Conservation (phyloP, 2,113 vertebrate species). For the Lampris megalopsis region DNA sequence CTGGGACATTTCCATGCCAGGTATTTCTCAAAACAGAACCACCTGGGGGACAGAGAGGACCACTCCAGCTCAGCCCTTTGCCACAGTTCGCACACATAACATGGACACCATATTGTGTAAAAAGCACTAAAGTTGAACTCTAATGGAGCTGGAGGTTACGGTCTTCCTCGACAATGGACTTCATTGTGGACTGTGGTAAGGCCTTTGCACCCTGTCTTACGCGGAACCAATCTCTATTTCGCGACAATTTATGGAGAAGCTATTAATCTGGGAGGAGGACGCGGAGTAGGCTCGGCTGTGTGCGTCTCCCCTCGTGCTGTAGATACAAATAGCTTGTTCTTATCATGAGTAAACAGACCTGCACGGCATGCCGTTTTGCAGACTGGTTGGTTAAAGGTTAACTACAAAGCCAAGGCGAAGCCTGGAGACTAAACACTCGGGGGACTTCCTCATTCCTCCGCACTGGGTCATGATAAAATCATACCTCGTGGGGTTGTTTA, state of each 20-base stretch:
- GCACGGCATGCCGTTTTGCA: constrained; percentile 51
- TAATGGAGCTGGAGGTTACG: background rate
- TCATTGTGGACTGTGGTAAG: constrained; percentile 33
- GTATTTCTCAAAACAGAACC: constrained; percentile 15
- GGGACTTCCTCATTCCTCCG: constrained; percentile 75
- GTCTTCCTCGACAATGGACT: constrained; percentile 27
- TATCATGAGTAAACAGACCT: constrained; percentile 72
- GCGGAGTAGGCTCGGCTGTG: constrained; percentile 35
- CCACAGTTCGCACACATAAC: background rate
- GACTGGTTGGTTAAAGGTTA: constrained; percentile 74
- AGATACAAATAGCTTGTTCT: constrained; percentile 55
- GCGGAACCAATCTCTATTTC: constrained; percentile 6
- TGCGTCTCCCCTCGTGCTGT: constrained; percentile 16
- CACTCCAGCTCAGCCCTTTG: constrained; percentile 18
- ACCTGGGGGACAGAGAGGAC: background rate
- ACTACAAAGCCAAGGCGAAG: constrained; percentile 71
- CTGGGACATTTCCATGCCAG: background rate
- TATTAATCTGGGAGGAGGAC: constrained; percentile 39
- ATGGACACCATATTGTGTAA: background rate
- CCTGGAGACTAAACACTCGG: constrained; percentile 60
- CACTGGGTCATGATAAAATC: constrained; percentile 59
- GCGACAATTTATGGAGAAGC: constrained; percentile 27
- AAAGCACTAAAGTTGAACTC: background rate
- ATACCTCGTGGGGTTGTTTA: constrained; percentile 43
- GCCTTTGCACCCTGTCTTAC: constrained; percentile 18